Evolutionary conservation across 2,888 invertebrate species (phyloP).

Genomic region (Pseudococcus jackbeardsleyi): DNA sequence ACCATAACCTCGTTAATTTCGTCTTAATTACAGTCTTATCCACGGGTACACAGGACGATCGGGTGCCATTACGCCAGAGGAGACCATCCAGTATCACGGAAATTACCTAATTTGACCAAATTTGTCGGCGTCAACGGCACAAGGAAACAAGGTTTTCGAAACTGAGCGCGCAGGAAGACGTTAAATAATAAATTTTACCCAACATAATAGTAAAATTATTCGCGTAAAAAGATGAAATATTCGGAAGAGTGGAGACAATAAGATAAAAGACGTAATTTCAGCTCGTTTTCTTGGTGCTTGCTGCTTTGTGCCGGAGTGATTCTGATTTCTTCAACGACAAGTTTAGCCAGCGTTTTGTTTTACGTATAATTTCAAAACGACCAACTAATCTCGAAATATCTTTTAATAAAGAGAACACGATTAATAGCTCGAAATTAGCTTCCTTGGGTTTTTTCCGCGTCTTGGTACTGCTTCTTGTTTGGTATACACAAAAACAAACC

Average conservation of each 20-base stretch:
- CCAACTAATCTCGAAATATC: not conserved
- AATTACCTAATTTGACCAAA: slow-evolving; percentile 23
- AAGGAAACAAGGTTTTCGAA: slow-evolving; percentile 27
- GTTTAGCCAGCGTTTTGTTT: not conserved
- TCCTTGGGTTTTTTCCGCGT: not conserved
- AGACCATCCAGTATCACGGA: not conserved
- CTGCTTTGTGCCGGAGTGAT: not conserved
- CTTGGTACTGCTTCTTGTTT: not conserved
- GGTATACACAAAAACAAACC: not conserved
- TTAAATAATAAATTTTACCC: slow-evolving; percentile 5
- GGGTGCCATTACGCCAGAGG: not conserved
- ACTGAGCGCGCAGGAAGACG: not conserved
- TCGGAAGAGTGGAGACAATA: slow-evolving; percentile 8
- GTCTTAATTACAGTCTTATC: slow-evolving; percentile 2
- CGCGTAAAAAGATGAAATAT: slow-evolving; percentile 30
- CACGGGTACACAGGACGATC: not conserved
- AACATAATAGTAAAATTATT: slow-evolving; percentile 19
- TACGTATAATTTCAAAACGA: not conserved
- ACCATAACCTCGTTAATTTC: not conserved
- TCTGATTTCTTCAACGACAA: not conserved
- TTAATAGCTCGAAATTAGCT: slow-evolving; percentile 16
- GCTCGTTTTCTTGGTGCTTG: slow-evolving; percentile 2
- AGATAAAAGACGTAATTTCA: slow-evolving; percentile 30
- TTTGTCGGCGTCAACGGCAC: not conserved
- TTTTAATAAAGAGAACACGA: slow-evolving; percentile 16